A percentile compares a stretch with the other conserved stretches of the same genome.
phyloP scores from a whole-genome alignment of 2,888 invertebrate species.

The Plutella xylostella region DNA sequence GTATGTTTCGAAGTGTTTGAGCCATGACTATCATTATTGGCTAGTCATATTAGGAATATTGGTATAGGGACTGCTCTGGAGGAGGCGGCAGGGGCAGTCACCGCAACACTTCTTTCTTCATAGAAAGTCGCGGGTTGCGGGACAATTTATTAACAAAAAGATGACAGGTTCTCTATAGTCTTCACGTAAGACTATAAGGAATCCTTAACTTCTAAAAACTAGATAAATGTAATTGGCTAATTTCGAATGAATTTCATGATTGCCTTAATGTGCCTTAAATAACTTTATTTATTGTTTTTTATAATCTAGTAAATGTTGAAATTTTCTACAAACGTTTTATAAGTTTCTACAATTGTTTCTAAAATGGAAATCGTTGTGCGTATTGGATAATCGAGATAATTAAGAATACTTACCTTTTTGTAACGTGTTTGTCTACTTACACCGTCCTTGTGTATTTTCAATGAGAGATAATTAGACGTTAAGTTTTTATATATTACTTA shows the following conservation, averaged over 20 bases:
- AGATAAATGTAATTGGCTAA: conserved; percentile 8
- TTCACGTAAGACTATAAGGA: conserved; percentile 54
- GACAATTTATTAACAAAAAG: conserved; percentile 28
- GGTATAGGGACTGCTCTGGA: conserved; percentile 3
- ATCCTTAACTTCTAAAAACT: conserved; percentile 29
- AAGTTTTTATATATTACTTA: conserved; percentile 49
- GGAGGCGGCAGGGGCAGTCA: conserved; percentile 11
- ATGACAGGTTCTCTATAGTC: conserved; percentile 53
- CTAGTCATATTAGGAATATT: conserved; percentile 28
- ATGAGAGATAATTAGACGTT: conserved; percentile 49
- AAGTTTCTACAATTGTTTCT: conserved; percentile 50
- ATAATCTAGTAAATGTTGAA: conserved; percentile 52
- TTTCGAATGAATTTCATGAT: conserved; percentile 28
- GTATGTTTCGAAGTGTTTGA: conserved; percentile 18
- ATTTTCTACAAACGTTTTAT: conserved; percentile 17
- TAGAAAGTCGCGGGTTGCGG: conserved; percentile 51
- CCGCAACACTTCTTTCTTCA: conserved; percentile 53
- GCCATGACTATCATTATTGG: conserved; percentile 34
- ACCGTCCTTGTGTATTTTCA: conserved; percentile 67
- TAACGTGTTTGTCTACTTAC: conserved; percentile 60
- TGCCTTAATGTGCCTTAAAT: conserved; percentile 65
- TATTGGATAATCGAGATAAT: conserved; percentile 31
- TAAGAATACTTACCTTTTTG: conserved; percentile 51
- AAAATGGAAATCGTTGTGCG: conserved; percentile 40
- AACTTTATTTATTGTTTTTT: conserved; percentile 58